These are phyloP conservation scores for Gadus macrocephalus DNA, from an alignment of 2,113 vertebrate species.

Conservation along the genomic window DNA sequence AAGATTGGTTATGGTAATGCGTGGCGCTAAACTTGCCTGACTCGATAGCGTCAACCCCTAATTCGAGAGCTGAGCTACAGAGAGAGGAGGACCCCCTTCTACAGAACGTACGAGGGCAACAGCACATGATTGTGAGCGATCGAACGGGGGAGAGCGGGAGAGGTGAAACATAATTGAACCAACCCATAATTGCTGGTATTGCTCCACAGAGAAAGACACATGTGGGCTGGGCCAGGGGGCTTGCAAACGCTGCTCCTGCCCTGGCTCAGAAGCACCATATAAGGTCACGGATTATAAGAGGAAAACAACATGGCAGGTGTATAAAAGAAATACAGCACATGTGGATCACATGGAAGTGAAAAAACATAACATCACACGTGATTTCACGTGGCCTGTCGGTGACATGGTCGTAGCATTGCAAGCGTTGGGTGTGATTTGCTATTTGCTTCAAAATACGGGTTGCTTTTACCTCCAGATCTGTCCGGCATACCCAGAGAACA, in stretches of 20 bases:
- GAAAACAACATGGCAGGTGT: conserved; percentile 35
- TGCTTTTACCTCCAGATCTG: too few relatives aligned
- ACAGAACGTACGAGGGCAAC: conserved; percentile 12
- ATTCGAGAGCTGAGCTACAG: not conserved
- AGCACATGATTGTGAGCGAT: conserved; percentile 5
- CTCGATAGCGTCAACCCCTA: conserved; percentile 21
- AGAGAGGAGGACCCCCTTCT: too few relatives aligned
- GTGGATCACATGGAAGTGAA: not conserved
- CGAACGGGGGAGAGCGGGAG: not conserved
- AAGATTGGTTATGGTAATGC: not conserved
- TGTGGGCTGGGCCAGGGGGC: conserved; percentile 68
- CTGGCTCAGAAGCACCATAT: conserved; percentile 68
- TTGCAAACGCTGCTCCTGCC: conserved; percentile 71
- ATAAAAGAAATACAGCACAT: not conserved
- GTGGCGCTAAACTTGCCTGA: too few relatives aligned
- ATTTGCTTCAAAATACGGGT: not conserved
- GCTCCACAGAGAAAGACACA: conserved; percentile 54
- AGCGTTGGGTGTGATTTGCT: not conserved
- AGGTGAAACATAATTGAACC: conserved; percentile 23
- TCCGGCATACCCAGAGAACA: too few relatives aligned
- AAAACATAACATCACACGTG: not conserved
- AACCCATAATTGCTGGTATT: conserved; percentile 42
- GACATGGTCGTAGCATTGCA: not conserved
- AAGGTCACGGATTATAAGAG: conserved; percentile 69
- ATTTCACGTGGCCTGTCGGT: not conserved